These are phyloP conservation scores for Amblyopsis hoosieri DNA, from an alignment of 2,797 vertebrate species.

Conservation along the genomic window DNA sequence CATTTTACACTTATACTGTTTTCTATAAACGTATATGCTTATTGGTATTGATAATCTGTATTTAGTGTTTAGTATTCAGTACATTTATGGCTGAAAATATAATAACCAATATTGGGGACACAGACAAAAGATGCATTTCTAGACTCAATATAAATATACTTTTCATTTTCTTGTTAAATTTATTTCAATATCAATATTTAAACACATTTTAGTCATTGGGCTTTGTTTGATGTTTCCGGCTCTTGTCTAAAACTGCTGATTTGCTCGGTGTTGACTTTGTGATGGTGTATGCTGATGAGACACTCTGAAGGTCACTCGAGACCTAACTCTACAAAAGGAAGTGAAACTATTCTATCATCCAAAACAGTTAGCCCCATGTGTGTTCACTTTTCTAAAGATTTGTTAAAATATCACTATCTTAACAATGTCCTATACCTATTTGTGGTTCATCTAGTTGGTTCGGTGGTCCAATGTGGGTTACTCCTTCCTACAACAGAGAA, in stretches of 20 bases:
- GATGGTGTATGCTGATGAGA: constrained; percentile 15
- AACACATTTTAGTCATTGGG: not conserved
- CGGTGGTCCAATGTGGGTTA: constrained; percentile 89
- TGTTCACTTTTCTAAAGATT: not conserved
- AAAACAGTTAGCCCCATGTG: not conserved
- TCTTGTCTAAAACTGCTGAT: constrained; percentile 11
- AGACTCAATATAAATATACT: not conserved
- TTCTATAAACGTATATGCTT: too few relatives aligned
- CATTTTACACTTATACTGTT: too few relatives aligned
- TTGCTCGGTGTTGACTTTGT: constrained; percentile 18
- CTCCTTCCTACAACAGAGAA: constrained; percentile 85
- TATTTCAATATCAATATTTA: not conserved
- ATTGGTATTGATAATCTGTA: too few relatives aligned
- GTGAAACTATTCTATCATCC: not conserved
- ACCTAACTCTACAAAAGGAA: constrained; percentile 7
- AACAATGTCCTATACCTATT: constrained; percentile 81
- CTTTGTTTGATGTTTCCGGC: constrained; percentile 9
- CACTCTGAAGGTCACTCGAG: constrained; percentile 16
- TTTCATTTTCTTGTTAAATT: not conserved
- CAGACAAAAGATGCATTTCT: not conserved
- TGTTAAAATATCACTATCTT: constrained; percentile 8
- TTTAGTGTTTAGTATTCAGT: too few relatives aligned
- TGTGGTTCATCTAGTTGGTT: constrained; percentile 85
- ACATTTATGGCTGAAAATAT: not conserved
- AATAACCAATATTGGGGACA: constrained; percentile 15